Conservation (phyloP, 2,888 invertebrate species). For the Gonocerus acuteangulatus region DNA sequence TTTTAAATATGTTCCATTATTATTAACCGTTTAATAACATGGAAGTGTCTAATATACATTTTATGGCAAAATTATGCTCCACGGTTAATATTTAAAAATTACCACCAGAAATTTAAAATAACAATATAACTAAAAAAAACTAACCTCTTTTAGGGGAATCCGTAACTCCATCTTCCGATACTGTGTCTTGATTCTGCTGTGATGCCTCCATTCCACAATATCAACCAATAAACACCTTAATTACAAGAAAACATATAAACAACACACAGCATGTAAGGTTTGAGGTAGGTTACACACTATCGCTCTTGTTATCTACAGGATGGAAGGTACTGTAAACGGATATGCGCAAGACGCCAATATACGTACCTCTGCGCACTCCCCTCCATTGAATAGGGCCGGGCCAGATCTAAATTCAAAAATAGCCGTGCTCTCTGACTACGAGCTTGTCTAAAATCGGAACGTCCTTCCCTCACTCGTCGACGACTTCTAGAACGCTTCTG, state of each 20-base stretch:
- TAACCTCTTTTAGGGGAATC: slow-evolving; percentile 54
- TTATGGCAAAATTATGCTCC: no score
- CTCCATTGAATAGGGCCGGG: slow-evolving; percentile 24
- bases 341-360: slow-evolving; percentile 33
- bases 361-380: slow-evolving; percentile 29
- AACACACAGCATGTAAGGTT: no score
- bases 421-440: slow-evolving; percentile 27
- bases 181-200: slow-evolving; percentile 6
- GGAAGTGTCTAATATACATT: no score
- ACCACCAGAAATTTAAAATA: no score
- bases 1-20: no score
- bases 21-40: no score
- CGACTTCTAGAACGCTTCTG: not conserved
- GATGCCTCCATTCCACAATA: slow-evolving; percentile 6
- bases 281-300: not conserved
- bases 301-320: not conserved
- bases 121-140: no score
- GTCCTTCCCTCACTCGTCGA: slow-evolving; percentile 3
- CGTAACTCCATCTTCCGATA: slow-evolving; percentile 44
- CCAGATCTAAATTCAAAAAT: slow-evolving; percentile 38
- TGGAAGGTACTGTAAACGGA: slow-evolving; percentile 33
- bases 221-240: no score
- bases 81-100: no score
- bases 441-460: slow-evolving; percentile 33
- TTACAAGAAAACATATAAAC: no score